Conservation (phyloP, 2,797 vertebrate species). For the Clarias fuscus region DNA sequence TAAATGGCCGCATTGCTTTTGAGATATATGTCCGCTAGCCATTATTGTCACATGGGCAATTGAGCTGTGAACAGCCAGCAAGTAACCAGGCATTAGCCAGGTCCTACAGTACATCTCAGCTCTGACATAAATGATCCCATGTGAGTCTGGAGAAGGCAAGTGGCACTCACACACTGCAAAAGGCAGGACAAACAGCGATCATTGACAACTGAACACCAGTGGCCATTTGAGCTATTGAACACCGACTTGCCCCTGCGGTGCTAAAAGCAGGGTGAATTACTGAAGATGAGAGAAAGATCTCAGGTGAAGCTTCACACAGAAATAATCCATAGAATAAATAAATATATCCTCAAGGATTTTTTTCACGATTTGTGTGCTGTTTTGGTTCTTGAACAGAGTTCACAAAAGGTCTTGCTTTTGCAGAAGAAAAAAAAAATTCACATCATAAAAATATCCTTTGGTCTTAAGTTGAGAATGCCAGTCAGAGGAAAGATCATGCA, state of each 20-base stretch:
- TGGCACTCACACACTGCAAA: conserved; percentile 19
- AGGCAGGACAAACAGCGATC: conserved; percentile 48
- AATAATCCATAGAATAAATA: background rate
- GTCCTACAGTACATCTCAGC: conserved; percentile 34
- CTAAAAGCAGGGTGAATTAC: conserved; percentile 24
- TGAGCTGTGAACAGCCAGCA: conserved; percentile 20
- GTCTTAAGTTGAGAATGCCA: background rate
- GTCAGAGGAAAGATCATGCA: background rate
- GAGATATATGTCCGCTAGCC: conserved; percentile 28
- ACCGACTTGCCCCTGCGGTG: conserved; percentile 29
- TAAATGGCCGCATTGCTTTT: conserved; percentile 45
- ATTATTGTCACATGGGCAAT: conserved; percentile 49
- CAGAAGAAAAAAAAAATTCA: background rate
- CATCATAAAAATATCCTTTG: background rate
- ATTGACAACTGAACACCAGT: conserved; percentile 51
- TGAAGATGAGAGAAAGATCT: conserved; percentile 12
- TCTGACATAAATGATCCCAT: conserved; percentile 51
- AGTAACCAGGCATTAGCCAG: conserved; percentile 28
- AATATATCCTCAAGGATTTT: background rate
- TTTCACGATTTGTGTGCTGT: background rate
- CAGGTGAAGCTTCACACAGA: conserved; percentile 6
- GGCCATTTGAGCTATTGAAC: conserved; percentile 43
- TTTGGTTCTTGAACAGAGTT: background rate
- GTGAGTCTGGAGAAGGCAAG: conserved; percentile 42
- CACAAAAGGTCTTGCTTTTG: background rate